Conservation (phyloP, 1,140 invertebrate genomes). For the Drusus annulatus region DNA sequence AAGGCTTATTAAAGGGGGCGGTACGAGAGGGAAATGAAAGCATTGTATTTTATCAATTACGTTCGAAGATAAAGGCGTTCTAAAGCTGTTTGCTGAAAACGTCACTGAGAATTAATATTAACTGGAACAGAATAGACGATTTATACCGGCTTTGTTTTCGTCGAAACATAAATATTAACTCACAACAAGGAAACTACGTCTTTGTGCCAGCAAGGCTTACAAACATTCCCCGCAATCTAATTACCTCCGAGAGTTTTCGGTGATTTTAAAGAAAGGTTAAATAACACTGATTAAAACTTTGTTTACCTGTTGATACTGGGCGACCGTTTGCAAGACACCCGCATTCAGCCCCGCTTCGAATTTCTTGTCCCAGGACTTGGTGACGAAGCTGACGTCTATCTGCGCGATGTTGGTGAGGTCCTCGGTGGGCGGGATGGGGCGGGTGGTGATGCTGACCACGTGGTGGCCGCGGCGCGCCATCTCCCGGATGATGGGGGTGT, state of each 20-base stretch:
- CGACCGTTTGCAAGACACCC: background rate
- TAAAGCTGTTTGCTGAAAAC: too few relatives aligned
- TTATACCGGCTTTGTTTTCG: too few relatives aligned
- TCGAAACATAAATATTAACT: too few relatives aligned
- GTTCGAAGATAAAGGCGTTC: too few relatives aligned
- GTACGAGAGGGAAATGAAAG: background rate
- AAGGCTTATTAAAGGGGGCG: background rate
- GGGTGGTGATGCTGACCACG: conserved; percentile 64
- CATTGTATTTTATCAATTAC: conserved; percentile 10
- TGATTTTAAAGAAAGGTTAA: background rate
- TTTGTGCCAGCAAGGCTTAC: background rate
- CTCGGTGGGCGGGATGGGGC: conserved; percentile 60
- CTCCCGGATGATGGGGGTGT: conserved; percentile 62
- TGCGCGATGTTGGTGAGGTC: background rate
- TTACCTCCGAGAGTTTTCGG: background rate
- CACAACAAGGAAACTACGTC: too few relatives aligned
- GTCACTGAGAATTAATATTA: too few relatives aligned
- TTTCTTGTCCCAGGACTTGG: background rate
- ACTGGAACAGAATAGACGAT: too few relatives aligned
- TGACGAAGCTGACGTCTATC: conserved; percentile 39
- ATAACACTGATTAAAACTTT: background rate
- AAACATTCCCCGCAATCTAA: background rate
- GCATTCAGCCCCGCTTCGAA: conserved; percentile 21
- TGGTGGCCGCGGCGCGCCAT: conserved; percentile 66
- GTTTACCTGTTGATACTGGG: background rate